phyloP scores from a whole-genome alignment of 1,140 invertebrate species.

The Microplitis demolitor region DNA sequence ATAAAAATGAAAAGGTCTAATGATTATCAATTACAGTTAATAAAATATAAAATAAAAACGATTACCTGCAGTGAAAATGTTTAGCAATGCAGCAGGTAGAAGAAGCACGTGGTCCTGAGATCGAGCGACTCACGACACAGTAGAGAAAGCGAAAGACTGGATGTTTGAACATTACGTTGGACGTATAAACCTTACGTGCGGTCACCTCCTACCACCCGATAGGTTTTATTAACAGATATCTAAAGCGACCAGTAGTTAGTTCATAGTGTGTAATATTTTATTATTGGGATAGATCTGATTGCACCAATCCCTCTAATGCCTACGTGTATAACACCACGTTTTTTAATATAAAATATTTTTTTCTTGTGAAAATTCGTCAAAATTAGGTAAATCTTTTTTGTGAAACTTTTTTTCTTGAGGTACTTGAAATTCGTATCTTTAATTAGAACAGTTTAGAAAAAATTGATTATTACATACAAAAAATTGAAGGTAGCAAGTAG shows the following conservation, averaged over 20 bases:
- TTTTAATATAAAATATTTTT: too few relatives aligned
- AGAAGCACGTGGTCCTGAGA: slow-evolving; percentile 31
- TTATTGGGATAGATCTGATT: neutral
- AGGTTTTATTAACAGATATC: neutral
- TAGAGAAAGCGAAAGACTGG: slow-evolving; percentile 60
- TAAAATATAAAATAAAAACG: neutral
- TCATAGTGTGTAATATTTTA: slow-evolving; percentile 15
- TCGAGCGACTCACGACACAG: slow-evolving; percentile 38
- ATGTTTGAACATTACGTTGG: slow-evolving; percentile 48
- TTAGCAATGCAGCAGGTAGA: neutral
- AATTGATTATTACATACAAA: too few relatives aligned
- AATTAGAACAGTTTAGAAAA: too few relatives aligned
- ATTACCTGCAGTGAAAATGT: neutral
- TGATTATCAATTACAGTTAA: too few relatives aligned
- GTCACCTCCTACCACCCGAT: slow-evolving; percentile 23
- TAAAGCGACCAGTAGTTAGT: neutral
- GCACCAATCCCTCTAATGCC: neutral
- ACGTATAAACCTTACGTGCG: slow-evolving; percentile 56
- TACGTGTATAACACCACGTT: too few relatives aligned
- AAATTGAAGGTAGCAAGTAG: too few relatives aligned
- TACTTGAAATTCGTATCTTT: too few relatives aligned
- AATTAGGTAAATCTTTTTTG: too few relatives aligned
- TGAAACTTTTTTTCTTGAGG: too few relatives aligned
- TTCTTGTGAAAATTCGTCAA: too few relatives aligned
- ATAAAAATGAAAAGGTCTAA: too few relatives aligned